A percentile compares a stretch with the other conserved stretches of the same genome.
phyloP scores from a whole-genome alignment of 1,140 invertebrate species.

The Brachionus calyciflorus region DNA sequence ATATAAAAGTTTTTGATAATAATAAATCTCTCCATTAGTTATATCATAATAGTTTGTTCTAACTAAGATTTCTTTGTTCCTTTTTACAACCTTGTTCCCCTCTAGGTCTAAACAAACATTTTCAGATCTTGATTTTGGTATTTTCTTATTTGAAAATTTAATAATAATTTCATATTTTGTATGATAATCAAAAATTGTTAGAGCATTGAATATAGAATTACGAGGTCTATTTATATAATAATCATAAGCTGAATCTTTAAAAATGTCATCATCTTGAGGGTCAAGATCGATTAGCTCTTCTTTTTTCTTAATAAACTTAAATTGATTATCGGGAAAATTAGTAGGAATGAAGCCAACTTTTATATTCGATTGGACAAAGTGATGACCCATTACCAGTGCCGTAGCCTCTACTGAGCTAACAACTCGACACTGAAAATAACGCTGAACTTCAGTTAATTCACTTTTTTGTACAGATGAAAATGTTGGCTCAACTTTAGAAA shows the following conservation, averaged over 20 bases:
- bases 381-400: too few species aligned
- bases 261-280: background rate
- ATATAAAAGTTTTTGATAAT: too few species aligned
- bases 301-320: slow-evolving; percentile 6
- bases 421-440: background rate
- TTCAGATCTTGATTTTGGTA: too few species aligned
- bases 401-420: too few species aligned
- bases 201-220: background rate
- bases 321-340: background rate
- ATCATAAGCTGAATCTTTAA: slow-evolving; percentile 8
- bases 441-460: background rate
- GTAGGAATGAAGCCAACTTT: background rate
- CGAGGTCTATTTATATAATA: background rate
- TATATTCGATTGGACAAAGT: background rate
- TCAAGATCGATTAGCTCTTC: background rate
- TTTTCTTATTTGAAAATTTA: background rate
- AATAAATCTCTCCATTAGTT: too few species aligned
- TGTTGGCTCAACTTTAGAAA: slow-evolving; percentile 12
- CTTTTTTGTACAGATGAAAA: background rate
- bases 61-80: background rate
- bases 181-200: background rate
- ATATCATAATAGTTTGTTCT: background rate
- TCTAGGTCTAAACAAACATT: background rate
- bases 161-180: background rate
- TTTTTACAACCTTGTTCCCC: background rate